Conservation (phyloP, 2,888 invertebrate species). For the Unio pictorum region DNA sequence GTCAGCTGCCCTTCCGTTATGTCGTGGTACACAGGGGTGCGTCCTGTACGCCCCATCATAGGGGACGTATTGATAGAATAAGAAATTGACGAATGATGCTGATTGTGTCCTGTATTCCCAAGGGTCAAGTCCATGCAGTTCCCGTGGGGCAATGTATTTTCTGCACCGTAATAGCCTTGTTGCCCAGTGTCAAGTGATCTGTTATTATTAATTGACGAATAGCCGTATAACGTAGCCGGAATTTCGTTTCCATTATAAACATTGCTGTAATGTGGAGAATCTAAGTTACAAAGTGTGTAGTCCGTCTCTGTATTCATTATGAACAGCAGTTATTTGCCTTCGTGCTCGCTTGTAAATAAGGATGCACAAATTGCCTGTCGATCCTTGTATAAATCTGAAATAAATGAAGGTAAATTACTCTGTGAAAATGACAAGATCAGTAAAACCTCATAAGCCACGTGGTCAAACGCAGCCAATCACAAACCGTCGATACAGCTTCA, state of each 20-base stretch:
- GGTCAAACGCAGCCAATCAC: slow-evolving; percentile 53
- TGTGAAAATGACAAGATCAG: slow-evolving; percentile 62
- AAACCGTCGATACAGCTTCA: slow-evolving; percentile 14
- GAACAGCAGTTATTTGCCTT: slow-evolving; percentile 13
- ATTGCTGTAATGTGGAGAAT: slow-evolving; percentile 65
- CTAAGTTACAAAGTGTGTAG: slow-evolving; percentile 69
- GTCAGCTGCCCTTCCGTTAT: slow-evolving; percentile 39
- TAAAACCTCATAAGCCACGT: slow-evolving; percentile 58
- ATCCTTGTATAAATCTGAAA: slow-evolving; percentile 66
- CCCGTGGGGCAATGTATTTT: slow-evolving; percentile 35
- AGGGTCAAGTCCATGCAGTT: slow-evolving; percentile 44
- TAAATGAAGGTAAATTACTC: slow-evolving; percentile 68
- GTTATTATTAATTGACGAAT: slow-evolving; percentile 51
- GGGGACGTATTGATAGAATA: slow-evolving; percentile 17
- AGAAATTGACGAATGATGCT: too few relatives aligned
- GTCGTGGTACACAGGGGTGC: slow-evolving; percentile 37
- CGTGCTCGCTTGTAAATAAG: too few relatives aligned
- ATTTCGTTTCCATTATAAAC: slow-evolving; percentile 50
- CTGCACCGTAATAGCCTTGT: slow-evolving; percentile 46
- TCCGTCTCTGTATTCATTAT: slow-evolving; percentile 67
- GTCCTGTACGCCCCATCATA: slow-evolving; percentile 39
- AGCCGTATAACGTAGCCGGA: slow-evolving; percentile 50
- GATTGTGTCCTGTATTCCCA: slow-evolving; percentile 25
- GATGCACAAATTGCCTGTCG: slow-evolving; percentile 65
- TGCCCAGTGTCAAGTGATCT: slow-evolving; percentile 60